These are phyloP conservation scores for Chaetogeoica ovagalla DNA, from an alignment of 2,888 invertebrate species.

Conservation along the genomic window DNA sequence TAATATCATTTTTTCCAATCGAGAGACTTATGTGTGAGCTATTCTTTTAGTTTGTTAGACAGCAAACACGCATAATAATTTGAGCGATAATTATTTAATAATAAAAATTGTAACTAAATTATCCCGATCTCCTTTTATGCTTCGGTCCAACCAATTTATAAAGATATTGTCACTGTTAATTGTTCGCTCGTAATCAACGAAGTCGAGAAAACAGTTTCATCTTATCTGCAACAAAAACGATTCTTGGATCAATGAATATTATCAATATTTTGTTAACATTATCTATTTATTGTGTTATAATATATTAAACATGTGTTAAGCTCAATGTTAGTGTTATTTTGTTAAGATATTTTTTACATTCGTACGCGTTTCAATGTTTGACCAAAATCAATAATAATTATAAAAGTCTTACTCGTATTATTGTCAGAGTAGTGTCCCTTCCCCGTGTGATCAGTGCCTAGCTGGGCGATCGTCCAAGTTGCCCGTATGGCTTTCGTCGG, in stretches of 20 bases:
- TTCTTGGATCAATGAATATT: background rate
- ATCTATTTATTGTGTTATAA: background rate
- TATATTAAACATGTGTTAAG: no score
- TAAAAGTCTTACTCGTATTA: no score
- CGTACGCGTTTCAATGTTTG: no score
- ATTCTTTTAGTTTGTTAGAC: background rate
- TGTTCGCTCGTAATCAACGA: conserved; percentile 41
- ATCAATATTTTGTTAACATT: background rate
- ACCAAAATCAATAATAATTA: no score
- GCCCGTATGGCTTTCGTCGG: no score
- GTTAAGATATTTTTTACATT: no score
- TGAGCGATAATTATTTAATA: no score
- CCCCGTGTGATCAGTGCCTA: no score
- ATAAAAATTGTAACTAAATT: no score
- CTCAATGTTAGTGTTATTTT: no score
- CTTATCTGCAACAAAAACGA: conserved; percentile 15
- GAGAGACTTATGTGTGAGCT: conserved; percentile 39
- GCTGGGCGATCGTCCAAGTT: no score
- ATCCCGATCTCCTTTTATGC: background rate
- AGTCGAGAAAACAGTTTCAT: conserved; percentile 40
- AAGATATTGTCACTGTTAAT: conserved; percentile 35
- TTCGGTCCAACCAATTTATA: conserved; percentile 47
- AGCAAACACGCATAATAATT: background rate
- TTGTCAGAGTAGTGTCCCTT: no score
- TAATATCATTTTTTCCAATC: conserved; percentile 39